Evolutionary conservation across 2,888 invertebrate genomes (phyloP), one percentile per base, ranked within the genome.

Genomic region (Gerris lacustris): DNA sequence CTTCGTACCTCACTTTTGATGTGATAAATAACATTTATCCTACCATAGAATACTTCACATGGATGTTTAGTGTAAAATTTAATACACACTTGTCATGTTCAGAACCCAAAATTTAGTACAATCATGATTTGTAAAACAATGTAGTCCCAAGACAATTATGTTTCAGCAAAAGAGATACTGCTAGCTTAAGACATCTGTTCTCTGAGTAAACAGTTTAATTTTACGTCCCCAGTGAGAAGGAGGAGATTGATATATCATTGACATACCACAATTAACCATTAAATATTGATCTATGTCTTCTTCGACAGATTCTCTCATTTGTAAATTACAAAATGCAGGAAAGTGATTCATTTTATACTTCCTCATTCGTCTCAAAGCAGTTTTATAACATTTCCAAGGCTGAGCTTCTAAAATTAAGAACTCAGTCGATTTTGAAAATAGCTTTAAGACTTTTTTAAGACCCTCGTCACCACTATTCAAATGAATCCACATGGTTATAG

Each of bases 401-500:
- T 94, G 93, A 0, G 92, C 90, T 79, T 94, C 94, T 72, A 93
- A 82, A 31, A 92, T 82, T 9, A 92, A 80, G 69, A 86, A 81
- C 64, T 83, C 82, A 6, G 87, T 81, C 44, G 83, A 77, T 6
- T 78, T 75, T 72, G 86, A 84, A 6, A 89, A 79, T 69, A 83
- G 84, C 31, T 80, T 78, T 4, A 94, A 80, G 79, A 92, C 91
- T 5, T 79, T 76, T 70, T 82, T 77, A 62, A 94, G 80, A 0
- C 91, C 91, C 6, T 81, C 79, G 82, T 94, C 94, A 6, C 92
- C 90, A 80, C 89, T 83, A 79, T 94, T 93, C 44, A 94, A 79
- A 80, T 94, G 94, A 77, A 94, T 90, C 94, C 94, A 94, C 92
- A 94, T 92, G 18, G 92, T 90, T 45, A 92, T 85, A 7, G 93